Conservation (phyloP, 2,888 invertebrate genomes). For the Melanostoma mellinum region DNA sequence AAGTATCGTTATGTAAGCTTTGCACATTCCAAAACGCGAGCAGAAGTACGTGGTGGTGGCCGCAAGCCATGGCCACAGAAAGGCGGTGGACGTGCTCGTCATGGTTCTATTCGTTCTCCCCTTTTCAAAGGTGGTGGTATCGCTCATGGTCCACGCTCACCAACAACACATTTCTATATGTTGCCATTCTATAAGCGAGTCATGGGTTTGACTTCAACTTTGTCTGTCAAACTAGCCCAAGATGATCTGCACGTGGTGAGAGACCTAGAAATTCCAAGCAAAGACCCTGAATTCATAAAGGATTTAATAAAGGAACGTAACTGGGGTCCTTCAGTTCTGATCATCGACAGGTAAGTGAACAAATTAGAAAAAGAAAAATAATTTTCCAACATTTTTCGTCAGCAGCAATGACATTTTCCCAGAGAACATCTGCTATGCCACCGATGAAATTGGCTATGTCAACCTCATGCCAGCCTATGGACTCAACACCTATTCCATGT, state of each 20-base stretch:
- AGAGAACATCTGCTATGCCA: slow-evolving; percentile 92
- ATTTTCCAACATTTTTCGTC: slow-evolving; percentile 68
- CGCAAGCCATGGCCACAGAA: slow-evolving; percentile 99
- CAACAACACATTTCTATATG: slow-evolving; percentile 96
- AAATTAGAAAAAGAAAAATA: slow-evolving; percentile 6
- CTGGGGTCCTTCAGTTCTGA: slow-evolving; percentile 98
- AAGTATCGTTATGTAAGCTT: slow-evolving; percentile 92
- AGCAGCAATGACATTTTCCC: slow-evolving; percentile 95
- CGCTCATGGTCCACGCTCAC: slow-evolving; percentile 95
- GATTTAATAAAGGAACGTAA: slow-evolving; percentile 91
- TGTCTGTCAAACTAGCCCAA: slow-evolving; percentile 96
- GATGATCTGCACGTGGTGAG: slow-evolving; percentile 97
- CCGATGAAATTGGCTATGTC: slow-evolving; percentile 89
- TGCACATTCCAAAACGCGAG: slow-evolving; percentile 89
- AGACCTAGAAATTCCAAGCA: slow-evolving; percentile 91
- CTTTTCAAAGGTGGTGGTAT: slow-evolving; percentile 92
- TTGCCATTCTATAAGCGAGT: slow-evolving; percentile 90
- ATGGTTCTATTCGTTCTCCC: slow-evolving; percentile 96
- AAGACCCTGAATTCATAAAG: slow-evolving; percentile 89
- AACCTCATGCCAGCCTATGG: slow-evolving; percentile 98
- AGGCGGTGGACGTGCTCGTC: slow-evolving; percentile 93
- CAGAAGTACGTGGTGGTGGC: slow-evolving; percentile 94
- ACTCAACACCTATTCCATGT: slow-evolving; percentile 97
- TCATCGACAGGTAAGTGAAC: slow-evolving; percentile 92
- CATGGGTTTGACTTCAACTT: slow-evolving; percentile 90